Base-by-base conservation (phyloP, 1,140 invertebrate species). In the Neomicropteryx cornuta region DNA sequence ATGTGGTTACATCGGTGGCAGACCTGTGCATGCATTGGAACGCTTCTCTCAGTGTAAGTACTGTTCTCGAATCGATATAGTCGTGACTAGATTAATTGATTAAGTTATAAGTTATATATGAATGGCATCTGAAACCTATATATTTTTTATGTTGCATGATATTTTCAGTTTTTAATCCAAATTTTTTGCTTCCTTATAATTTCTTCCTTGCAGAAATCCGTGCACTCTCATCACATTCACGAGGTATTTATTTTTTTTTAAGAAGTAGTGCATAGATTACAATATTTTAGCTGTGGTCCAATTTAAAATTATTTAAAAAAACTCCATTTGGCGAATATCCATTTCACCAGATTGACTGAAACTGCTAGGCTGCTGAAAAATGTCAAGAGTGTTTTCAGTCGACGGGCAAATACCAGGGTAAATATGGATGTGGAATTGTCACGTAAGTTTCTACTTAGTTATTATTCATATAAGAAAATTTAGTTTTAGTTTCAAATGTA, bases 321-420 rank as follows among this genome's bases (percentile, higher is more conserved):
- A n/a, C n/a, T n/a, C n/a, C n/a, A n/a, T n/a, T n/a, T n/a, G n/a
- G n/a, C n/a, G n/a, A n/a, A n/a, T n/a, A n/a, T n/a, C n/a, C n/a
- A n/a, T n/a, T 62, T 53, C 57, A 53, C 56, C 80, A 93, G 90
- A 81, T 79, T 94, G 60, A 90, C 87, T 68, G 92, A 97, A 79
- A 94, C 89, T 48, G 90, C 91, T 52, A 76, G 90, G 51, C 77
- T 97, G 55, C 78, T 97, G 66, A 85, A 87, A 72, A 91, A 87
- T 70, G 84, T 92, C 43, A 79, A 81, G 70, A 92, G 79, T 74
- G 87, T 91, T 58, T 94, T 95, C 75, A 76, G 76, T 55, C 75
- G 82, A 55, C 75, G 81, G 57, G 78, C 82, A 51, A 78, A 86
- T 55, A 75, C 82, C 50, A 75, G 81, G 66, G 77, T 78, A 62